These are phyloP conservation scores for Macroteleia sp. DNA, from an alignment of 2,888 invertebrate species.

Conservation along the genomic window DNA sequence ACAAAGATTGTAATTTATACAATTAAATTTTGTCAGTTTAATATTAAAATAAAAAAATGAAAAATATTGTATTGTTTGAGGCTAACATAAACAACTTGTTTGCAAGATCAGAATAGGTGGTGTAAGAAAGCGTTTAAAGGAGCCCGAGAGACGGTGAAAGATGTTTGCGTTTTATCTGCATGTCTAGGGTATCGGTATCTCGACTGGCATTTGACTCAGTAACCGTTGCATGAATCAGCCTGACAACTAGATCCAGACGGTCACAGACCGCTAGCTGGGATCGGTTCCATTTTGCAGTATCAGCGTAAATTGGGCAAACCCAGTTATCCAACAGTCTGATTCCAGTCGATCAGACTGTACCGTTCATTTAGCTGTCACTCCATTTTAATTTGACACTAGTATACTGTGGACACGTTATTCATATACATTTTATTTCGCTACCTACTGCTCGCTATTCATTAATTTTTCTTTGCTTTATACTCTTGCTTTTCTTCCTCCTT, in stretches of 20 bases:
- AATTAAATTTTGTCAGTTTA: too few relatives aligned
- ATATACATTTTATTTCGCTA: conserved; percentile 16
- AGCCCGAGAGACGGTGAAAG: conserved; percentile 33
- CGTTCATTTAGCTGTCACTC: too few relatives aligned
- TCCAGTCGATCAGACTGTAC: too few relatives aligned
- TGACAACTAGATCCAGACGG: conserved; percentile 61
- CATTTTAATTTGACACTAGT: not conserved
- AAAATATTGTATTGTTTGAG: too few relatives aligned
- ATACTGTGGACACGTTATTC: not conserved
- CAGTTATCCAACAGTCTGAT: not conserved
- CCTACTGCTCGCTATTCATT: conserved; percentile 2
- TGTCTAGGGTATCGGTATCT: conserved; percentile 73
- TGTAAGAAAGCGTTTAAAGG: conserved; percentile 3
- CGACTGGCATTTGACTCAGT: conserved; percentile 72
- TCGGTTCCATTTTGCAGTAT: conserved; percentile 1
- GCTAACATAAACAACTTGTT: conserved; percentile 18
- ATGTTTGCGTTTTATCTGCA: conserved; percentile 43
- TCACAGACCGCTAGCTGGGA: not conserved
- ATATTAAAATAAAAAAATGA: too few relatives aligned
- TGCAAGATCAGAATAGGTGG: conserved; percentile 17
- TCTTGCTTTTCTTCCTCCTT: too few relatives aligned
- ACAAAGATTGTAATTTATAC: too few relatives aligned
- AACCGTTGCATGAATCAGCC: conserved; percentile 70
- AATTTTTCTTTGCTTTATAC: conserved; percentile 2
- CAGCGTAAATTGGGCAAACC: conserved; percentile 15